These are phyloP conservation scores for Aphaenogaster rudis DNA, from an alignment of 1,140 invertebrate species.

Conservation along the genomic window DNA sequence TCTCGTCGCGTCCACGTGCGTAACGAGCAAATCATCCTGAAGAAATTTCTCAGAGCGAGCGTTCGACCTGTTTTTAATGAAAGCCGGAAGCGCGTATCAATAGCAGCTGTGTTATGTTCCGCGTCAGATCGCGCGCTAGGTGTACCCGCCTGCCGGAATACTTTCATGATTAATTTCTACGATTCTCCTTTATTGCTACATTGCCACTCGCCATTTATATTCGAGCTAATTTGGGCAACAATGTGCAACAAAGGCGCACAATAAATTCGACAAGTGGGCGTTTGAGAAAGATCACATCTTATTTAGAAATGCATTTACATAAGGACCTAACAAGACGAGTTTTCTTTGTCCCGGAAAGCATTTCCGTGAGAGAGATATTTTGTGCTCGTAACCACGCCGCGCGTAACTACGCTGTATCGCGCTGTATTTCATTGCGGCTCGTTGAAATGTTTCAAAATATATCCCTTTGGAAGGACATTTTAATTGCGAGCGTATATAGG, in stretches of 20 bases:
- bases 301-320: conserved; percentile 38
- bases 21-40: conserved; percentile 70
- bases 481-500: conserved; percentile 20
- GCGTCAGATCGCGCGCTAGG: conserved; percentile 51
- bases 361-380: conserved; percentile 23
- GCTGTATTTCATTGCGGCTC: conserved; percentile 24
- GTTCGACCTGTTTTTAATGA: conserved; percentile 70
- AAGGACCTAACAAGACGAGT: neutral
- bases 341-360: conserved; percentile 20
- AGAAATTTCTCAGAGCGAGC: conserved; percentile 65
- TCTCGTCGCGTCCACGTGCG: conserved; percentile 45
- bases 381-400: neutral
- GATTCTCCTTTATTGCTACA: neutral
- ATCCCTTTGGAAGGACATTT: conserved; percentile 55
- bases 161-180: conserved; percentile 33
- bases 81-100: conserved; percentile 72
- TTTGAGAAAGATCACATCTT: conserved; percentile 14
- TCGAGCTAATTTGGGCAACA: conserved; percentile 18
- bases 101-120: conserved; percentile 46
- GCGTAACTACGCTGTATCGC: neutral
- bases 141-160: conserved; percentile 22
- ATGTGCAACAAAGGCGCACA: neutral
- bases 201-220: neutral
- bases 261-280: neutral
- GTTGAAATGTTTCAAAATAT: conserved; percentile 55